Evolutionary conservation across 1,140 invertebrate genomes (phyloP), one percentile per base, ranked within the genome.

Genomic region (Sipha flava): DNA sequence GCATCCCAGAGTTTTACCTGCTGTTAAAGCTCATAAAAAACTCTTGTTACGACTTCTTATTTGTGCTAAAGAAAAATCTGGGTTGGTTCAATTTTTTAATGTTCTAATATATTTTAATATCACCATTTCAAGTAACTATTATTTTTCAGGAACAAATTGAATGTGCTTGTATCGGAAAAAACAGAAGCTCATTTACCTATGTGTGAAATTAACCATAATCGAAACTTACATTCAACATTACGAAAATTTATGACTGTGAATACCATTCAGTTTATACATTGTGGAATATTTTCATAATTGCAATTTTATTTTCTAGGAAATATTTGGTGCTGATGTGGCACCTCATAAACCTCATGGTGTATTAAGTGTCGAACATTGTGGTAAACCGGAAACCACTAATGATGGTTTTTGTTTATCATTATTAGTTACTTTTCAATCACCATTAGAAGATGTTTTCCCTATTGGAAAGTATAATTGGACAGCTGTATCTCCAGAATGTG

Each of bases 381-480:
- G 89, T 66, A 88, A 87, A 52, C 84, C 86, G 31, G 84, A 84
- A 49, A 84, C 82, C 16, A 81, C 83, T 37, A 84, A 87, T 73
- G 94, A 96, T 87, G 95, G 95, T 2, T 87, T 93, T 54, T 95
- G 93, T 84, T 84, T 97, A 6, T 93, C 93, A 64, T 84, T 96
- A 16, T 86, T 97, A 2, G 91, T 96, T n/a, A 93, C 93, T 0
- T 95, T 96, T 82, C 88, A 92, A 81, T 88, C 91, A n/a, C 91
- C 93, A 6, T 85, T 96, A 18, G 94, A 95, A 87, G 92, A 95
- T 84, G 91, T 94, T 7, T 89, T 91, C 26, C 89, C 95, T 6
- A 92, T 93, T 83, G 93, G 93, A 80, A 95, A 95, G 85, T 96
- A 94, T 85, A 90, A 91, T 34, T 97, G 95, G 95, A 90, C 94